These are phyloP conservation scores for Orthosia gracilis DNA, from an alignment of 2,888 invertebrate species.

Conservation along the genomic window DNA sequence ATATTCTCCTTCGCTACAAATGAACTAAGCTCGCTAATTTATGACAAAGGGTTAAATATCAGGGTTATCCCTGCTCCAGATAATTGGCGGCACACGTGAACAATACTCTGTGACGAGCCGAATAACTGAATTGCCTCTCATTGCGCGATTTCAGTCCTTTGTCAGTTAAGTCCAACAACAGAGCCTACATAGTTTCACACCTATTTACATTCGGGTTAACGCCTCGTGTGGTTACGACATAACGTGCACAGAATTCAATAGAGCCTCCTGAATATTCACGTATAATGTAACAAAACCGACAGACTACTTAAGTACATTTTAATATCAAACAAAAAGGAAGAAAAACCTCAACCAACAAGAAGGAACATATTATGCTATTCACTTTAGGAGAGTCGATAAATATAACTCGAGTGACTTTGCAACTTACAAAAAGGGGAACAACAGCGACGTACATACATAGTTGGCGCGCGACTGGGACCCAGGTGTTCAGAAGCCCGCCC, in stretches of 20 bases:
- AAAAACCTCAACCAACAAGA: slow-evolving; percentile 52
- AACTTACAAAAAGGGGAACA: slow-evolving; percentile 76
- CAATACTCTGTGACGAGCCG: slow-evolving; percentile 53
- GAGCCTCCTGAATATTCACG: not conserved
- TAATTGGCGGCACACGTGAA: slow-evolving; percentile 37
- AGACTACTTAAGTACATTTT: slow-evolving; percentile 27
- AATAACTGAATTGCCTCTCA: slow-evolving; percentile 48
- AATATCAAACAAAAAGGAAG: slow-evolving; percentile 34
- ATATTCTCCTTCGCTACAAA: slow-evolving; percentile 23
- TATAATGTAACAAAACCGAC: slow-evolving; percentile 4
- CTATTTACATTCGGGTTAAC: slow-evolving; percentile 42
- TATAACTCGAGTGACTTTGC: slow-evolving; percentile 76
- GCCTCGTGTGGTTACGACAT: not conserved
- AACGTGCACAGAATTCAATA: slow-evolving; percentile 16
- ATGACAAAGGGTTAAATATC: slow-evolving; percentile 39
- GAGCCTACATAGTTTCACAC: slow-evolving; percentile 23
- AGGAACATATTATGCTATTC: slow-evolving; percentile 60
- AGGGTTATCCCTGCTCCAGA: slow-evolving; percentile 7
- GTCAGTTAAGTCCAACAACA: slow-evolving; percentile 46
- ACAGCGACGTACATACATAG: slow-evolving; percentile 68
- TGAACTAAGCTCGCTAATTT: slow-evolving; percentile 24
- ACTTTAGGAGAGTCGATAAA: slow-evolving; percentile 71
- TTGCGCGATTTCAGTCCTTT: slow-evolving; percentile 45
- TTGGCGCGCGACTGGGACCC: slow-evolving; percentile 74
- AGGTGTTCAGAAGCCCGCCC: slow-evolving; percentile 84